These are phyloP conservation scores for Scaptomyza graminum DNA, from an alignment of 1,140 invertebrate species.

Conservation along the genomic window DNA sequence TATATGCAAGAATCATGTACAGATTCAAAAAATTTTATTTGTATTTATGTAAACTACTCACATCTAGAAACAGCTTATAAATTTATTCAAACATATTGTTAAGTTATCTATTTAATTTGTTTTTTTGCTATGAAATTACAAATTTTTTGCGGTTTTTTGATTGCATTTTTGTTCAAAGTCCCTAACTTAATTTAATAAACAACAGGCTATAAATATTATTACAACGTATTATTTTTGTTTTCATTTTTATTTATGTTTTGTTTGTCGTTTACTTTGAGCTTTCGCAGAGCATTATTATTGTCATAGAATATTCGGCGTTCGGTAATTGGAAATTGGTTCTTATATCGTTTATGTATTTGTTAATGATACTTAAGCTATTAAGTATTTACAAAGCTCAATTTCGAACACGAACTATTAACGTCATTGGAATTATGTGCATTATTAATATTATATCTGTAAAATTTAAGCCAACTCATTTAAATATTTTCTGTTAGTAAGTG, in stretches of 20 bases:
- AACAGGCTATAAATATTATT: slow-evolving; percentile 30
- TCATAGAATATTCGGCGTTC: slow-evolving; percentile 54
- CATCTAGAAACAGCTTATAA: slow-evolving; percentile 59
- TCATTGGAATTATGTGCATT: slow-evolving; percentile 51
- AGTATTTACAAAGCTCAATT: slow-evolving; percentile 81
- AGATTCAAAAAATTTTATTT: slow-evolving; percentile 74
- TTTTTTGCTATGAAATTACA: not conserved
- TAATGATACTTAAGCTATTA: slow-evolving; percentile 80
- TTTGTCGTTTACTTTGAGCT: slow-evolving; percentile 24
- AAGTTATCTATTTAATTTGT: slow-evolving; percentile 16
- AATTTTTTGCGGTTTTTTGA: slow-evolving; percentile 4
- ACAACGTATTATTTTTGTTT: slow-evolving; percentile 39
- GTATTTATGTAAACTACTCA: slow-evolving; percentile 68
- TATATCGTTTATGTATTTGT: slow-evolving; percentile 34
- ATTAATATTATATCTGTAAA: slow-evolving; percentile 13
- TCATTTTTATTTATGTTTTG: slow-evolving; percentile 9
- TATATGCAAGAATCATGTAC: slow-evolving; percentile 27
- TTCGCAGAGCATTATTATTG: slow-evolving; percentile 43
- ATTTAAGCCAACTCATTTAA: slow-evolving; percentile 18
- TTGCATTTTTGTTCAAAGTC: not conserved
- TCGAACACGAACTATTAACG: slow-evolving; percentile 74
- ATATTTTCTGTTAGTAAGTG: slow-evolving; percentile 10
- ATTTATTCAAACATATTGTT: slow-evolving; percentile 11
- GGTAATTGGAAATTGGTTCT: slow-evolving; percentile 17
- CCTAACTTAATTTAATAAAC: slow-evolving; percentile 11